Evolutionary conservation across 1,140 invertebrate species (phyloP), one percentile per base, ranked within the genome.

Genomic region (Zaprionus vittiger): DNA sequence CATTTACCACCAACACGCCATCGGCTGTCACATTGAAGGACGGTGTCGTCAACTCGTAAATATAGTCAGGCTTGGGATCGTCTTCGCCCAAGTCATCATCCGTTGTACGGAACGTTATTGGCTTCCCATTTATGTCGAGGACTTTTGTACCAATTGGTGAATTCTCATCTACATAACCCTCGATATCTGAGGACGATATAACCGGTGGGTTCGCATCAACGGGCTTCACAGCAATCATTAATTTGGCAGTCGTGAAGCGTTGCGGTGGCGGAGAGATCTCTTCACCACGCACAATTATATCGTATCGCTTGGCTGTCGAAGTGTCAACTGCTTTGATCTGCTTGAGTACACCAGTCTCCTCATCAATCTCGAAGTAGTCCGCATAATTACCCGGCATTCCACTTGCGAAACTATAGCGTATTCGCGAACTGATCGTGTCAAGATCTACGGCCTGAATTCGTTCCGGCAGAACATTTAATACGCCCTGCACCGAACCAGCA

Each of bases 371-470:
- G 92, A 98, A 98, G 86, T 96, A 98, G 0, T 96, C 96, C 0
- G 94, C 93, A 93, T 96, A 97, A 63, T 95, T 95, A 0, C 95
- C 93, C 1, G 97, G 97, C 79, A 94, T 95, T 7, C 97, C 97
- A 76, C 95, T 96, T 5, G 96, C 94, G 85, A 98, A 97, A 26
- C 95, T 96, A 91, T 98, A 98, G 56, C 94, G 94, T 60, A 98
- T 97, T 1, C 95, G 95, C 1, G 96, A 95, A 85, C 97, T 96
- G 11, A 98, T 95, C 1, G 97, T 97, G 87, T 98, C 97, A 95
- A 97, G 96, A 91, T 98, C 97, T 1, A 97, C 95, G 0, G 97
- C 97, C 93, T 97, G 96, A 62, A 98, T 97, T 82, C 97, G 96
- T 86, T 98, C 97, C 1, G 97, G 97, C n/a, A 95, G 94, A 24